phyloP scores from a whole-genome alignment of 2,888 invertebrate species.

The Polydrusus pterygomalis region DNA sequence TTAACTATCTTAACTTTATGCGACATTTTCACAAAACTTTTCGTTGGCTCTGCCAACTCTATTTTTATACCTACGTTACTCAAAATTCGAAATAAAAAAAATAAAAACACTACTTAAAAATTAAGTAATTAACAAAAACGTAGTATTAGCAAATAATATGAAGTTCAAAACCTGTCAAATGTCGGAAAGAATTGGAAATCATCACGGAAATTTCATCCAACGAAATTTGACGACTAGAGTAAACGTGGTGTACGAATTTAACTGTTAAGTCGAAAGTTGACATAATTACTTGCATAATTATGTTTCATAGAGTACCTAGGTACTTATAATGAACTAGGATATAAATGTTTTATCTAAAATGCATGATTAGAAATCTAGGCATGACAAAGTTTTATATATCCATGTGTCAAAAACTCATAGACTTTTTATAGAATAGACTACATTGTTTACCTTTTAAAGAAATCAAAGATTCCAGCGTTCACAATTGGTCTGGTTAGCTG shows the following conservation, averaged over 20 bases:
- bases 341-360: too few species aligned
- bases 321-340: too few species aligned
- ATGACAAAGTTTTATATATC: too few species aligned
- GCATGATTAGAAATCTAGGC: too few species aligned
- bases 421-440: too few species aligned
- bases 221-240: background rate
- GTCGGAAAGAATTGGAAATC: background rate
- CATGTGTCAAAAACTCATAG: too few species aligned
- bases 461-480: too few species aligned
- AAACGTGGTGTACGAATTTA: background rate
- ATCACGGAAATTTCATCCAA: background rate
- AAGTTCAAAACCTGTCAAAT: constrained; percentile 10
- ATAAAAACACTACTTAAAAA: background rate
- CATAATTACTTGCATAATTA: too few species aligned
- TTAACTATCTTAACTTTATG: constrained; percentile 17
- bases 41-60: constrained; percentile 14
- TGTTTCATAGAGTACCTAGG: too few species aligned
- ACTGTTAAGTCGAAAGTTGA: too few species aligned
- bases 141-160: constrained; percentile 12
- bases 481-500: too few species aligned
- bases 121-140: constrained; percentile 17
- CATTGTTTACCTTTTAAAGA: too few species aligned
- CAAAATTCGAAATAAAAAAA: background rate
- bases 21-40: constrained; percentile 22
- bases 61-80: constrained; percentile 19